Conservation (phyloP, 2,113 vertebrate species). For the Scomber scombrus region DNA sequence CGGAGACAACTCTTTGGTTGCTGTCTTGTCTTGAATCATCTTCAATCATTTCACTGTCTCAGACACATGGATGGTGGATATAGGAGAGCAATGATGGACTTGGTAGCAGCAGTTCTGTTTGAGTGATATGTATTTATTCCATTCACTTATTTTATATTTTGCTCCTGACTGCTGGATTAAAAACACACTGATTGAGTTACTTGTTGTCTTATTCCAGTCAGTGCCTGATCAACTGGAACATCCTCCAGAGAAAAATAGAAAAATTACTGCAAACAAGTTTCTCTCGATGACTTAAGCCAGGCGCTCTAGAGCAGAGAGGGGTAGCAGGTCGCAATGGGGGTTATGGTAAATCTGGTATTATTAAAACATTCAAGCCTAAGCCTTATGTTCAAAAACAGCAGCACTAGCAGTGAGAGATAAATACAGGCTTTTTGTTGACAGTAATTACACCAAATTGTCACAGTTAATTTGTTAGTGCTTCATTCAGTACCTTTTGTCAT, state of each 20-base stretch:
- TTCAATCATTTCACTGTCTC: no score
- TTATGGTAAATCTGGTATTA: slow-evolving; percentile 31
- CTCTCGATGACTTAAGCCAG: slow-evolving; percentile 15
- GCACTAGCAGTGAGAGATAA: slow-evolving; percentile 27
- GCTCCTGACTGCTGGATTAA: neutral
- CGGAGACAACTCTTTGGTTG: no score
- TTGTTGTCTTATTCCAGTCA: neutral
- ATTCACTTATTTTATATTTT: neutral
- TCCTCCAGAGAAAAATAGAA: slow-evolving; percentile 1
- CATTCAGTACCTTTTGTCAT: slow-evolving; percentile 17
- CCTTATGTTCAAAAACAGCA: slow-evolving; percentile 29
- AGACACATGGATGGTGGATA: no score
- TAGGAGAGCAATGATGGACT: no score
- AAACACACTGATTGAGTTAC: neutral
- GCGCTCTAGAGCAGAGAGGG: neutral
- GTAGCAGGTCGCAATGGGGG: slow-evolving; percentile 11
- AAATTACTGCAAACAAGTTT: neutral
- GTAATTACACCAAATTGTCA: slow-evolving; percentile 43
- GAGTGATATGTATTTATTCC: no score
- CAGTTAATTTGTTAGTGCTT: slow-evolving; percentile 19
- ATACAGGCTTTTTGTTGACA: slow-evolving; percentile 28
- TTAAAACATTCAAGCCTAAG: no score
- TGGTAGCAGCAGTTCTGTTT: no score
- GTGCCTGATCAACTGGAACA: neutral
- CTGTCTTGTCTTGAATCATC: no score